phyloP scores from a whole-genome alignment of 2,113 vertebrate genomes.

The Paedocypris sp. region DNA sequence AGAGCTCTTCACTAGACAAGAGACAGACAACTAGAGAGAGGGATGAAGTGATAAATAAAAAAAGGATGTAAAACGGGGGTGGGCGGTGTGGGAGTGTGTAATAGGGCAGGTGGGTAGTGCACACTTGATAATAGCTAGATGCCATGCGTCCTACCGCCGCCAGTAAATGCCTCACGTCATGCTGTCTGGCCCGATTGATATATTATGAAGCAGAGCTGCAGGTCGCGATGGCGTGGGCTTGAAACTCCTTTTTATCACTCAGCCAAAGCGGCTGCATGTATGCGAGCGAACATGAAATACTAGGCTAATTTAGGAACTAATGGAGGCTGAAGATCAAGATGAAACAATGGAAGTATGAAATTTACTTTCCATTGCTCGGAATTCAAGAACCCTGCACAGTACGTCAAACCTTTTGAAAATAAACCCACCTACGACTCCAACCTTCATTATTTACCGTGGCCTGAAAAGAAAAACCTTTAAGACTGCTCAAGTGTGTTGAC shows the following conservation, averaged over 20 bases:
- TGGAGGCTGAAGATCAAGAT: conserved; percentile 10
- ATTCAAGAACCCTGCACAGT: neutral
- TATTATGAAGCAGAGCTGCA: conserved; percentile 13
- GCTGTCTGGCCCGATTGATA: conserved; percentile 28
- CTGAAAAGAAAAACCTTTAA: neutral
- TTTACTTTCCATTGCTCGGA: neutral
- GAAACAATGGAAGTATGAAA: too few relatives aligned
- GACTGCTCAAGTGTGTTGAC: conserved; percentile 2
- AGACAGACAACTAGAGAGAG: conserved; percentile 13
- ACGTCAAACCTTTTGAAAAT: neutral
- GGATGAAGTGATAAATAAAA: conserved; percentile 14
- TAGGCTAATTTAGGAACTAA: conserved; percentile 23
- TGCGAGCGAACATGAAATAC: conserved; percentile 15
- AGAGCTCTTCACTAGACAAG: conserved; percentile 35
- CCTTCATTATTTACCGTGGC: conserved; percentile 1
- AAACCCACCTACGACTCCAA: conserved; percentile 23
- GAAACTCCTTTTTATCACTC: conserved; percentile 15
- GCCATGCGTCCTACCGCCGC: conserved; percentile 20
- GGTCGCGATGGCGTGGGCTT: conserved; percentile 16
- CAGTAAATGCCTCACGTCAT: conserved; percentile 4
- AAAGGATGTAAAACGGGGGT: conserved; percentile 15
- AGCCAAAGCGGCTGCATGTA: conserved; percentile 18
- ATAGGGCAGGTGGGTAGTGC: conserved; percentile 14
- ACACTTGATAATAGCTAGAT: neutral
- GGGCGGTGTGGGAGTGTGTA: conserved; percentile 11